Evolutionary conservation across 2,888 invertebrate genomes (phyloP), one percentile per base, ranked within the genome.

Genomic region (Drosophila subsilvestris): DNA sequence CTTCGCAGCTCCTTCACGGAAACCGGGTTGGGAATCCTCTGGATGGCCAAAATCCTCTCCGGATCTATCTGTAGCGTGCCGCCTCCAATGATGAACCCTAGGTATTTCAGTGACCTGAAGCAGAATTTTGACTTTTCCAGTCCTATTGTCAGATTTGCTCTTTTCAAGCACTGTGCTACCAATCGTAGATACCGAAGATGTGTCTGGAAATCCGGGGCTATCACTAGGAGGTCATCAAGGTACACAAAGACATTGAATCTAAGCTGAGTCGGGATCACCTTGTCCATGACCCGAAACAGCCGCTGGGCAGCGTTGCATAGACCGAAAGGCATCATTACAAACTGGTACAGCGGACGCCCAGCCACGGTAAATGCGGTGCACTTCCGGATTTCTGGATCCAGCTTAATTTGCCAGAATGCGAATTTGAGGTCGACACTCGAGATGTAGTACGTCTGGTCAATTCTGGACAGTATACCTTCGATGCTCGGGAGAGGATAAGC

Each of bases 251-350:
- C 60, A 6, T 47, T 50, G 2, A 3, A 44, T n/a, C 60, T 32
- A 2, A 66, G n/a, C 27, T 61, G n/a, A 8, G 51, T 12, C 0
- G 56, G 60, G 14, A 66, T 66, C 2, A 56, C 48, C 3, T 45
- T 55, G 2, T 37, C 37, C 37, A 37, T 37, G 5, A 37, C 37
- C 1, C 14, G 6, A 2, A 5, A 37, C 2, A 37, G 6, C 14
- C 37, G 14, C 37, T 37, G 14, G 1, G 37, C 37, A 6, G 37
- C 37, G 6, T 37, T 37, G 6, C 14, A 37, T 14, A 37, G 6
- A 14, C 37, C 37, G 37, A 14, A 37, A 6, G 37, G 37, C 37
- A 37, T 37, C 37, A 14, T 37, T 5, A 37, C 37, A 0, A 37
- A 37, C 1, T 37, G 37, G 6, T 37, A 37, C 14, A 37, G 37